Evolutionary conservation across 2,113 vertebrate genomes (phyloP), one percentile per base, ranked within the genome.

Genomic region (Aspidoscelis tigris): DNA sequence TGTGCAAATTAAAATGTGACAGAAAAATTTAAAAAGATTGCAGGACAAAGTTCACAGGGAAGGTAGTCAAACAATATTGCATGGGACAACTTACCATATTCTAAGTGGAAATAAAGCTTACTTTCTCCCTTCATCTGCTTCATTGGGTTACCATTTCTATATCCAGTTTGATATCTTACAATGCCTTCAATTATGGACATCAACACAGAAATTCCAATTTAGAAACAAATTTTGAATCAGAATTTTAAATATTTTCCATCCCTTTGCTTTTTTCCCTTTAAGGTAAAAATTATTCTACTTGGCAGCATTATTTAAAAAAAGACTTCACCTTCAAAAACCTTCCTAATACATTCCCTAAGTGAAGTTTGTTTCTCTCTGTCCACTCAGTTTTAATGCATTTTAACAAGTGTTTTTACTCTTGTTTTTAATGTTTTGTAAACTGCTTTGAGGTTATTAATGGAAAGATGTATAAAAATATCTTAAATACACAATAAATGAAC

Each of bases 31-130:
- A 43, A 68, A 22, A 20, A 0, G 0, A 78, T 41, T 72, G 43
- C 44, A 78, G 1, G 39, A 66, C 58, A 0, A 0, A 55, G 1
- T 14, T 78, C 3, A 70, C 2, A 21, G 0, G 80, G 64, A 64
- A 26, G 33, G 0, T 3, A 16, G 75, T 66, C 50, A 89, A 8
- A 73, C 9, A 1, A 1, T n/a, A 14, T 26, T 41, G 11, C 5
- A 21, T 2, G 24, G 43, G 10, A 74, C 78, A 80, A 72, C 21
- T 58, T 16, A 68, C 43, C 44, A 84, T 86, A 18, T 70, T 88
- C 92, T 83, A 84, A 76, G 44, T 86, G 89, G 80, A 10, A 79
- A 61, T 83, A 43, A 69, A 83, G 12, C 0, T 61, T 61, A 26
- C 55, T 69, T 78, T 4, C 18, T 61, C 18, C 58, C 58, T 80